Base-by-base conservation (phyloP, 2,888 invertebrate genomes). In the Leptinotarsa peninsularis region DNA sequence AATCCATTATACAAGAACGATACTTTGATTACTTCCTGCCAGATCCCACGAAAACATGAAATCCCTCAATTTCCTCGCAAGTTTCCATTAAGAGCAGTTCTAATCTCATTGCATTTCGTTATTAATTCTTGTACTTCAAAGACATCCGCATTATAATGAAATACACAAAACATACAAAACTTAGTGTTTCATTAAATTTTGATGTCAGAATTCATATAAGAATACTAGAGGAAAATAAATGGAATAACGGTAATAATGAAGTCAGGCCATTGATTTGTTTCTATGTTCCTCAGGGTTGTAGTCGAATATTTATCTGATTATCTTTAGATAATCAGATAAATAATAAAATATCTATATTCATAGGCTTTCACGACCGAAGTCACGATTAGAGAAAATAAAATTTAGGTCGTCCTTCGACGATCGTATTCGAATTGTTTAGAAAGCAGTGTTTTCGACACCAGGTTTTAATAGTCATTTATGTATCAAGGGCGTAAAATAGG, bases 61-160 rank as follows among this genome's bases (percentile, higher is more conserved):
- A 56, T 71, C 71, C 67, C 71, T 71, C 74, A 74, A 71, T 71
- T 74, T 74, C 71, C 67, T 63, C 60, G 27, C 54, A 71, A 60
- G 49, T 74, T 56, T 67, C 71, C 63, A 74, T 74, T 74, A 69
- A 71, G 58, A 27, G 18, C 54, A 50, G 54, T 73, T 71, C 66
- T 71, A 66, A 71, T 71, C 54, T 66, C 18, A 71, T 15, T 52
- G n/a, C 52, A 52, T 52, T 52, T 14, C n/a, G 17, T 52, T 52
- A 52, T 17, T 52, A 52, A 52, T 52, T 52, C 52, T 52, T n/a
- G n/a, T 52, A 52, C 52, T 17, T 52, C 52, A 52, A 52, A 52
- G 52, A 52, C 52, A 52, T 52, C 52, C n/a, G n/a, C 52, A 52
- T 52, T 52, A 52, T 17, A 52, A 52, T 15, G 14, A 52, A 52